Conservation (phyloP, 2,797 vertebrate genomes). For the Peromyscus eremicus region DNA sequence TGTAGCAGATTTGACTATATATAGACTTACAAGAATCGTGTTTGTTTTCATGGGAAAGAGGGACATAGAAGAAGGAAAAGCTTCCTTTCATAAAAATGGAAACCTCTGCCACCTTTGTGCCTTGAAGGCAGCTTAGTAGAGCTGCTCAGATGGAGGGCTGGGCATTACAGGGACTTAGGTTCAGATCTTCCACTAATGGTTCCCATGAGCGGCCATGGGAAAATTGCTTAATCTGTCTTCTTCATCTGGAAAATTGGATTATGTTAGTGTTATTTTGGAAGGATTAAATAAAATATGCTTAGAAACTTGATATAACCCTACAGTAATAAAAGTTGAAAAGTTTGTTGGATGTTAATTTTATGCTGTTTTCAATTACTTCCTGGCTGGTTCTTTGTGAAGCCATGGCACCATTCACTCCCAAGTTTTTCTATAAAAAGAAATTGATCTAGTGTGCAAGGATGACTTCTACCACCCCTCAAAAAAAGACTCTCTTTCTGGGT, state of each 20-base stretch:
- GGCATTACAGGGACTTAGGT: not conserved
- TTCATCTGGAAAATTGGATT: conserved; percentile 39
- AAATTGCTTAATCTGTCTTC: conserved; percentile 35
- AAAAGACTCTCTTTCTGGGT: not conserved
- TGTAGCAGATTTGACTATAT: conserved; percentile 38
- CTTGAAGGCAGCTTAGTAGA: not conserved
- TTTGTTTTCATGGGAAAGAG: conserved; percentile 32
- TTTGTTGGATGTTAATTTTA: conserved; percentile 46
- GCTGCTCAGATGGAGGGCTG: not conserved
- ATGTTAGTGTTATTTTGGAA: not conserved
- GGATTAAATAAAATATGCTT: conserved; percentile 50
- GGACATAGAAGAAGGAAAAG: not conserved
- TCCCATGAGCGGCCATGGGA: not conserved
- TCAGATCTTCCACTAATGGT: not conserved
- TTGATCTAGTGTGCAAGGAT: not conserved
- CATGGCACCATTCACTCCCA: not conserved
- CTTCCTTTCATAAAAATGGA: conserved; percentile 45
- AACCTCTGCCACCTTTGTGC: not conserved
- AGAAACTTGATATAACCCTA: conserved; percentile 15
- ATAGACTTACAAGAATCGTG: not conserved
- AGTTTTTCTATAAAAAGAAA: not conserved
- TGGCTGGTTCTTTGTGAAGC: not conserved
- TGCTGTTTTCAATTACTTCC: not conserved
- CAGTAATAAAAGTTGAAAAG: conserved; percentile 4
- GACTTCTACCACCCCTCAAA: not conserved